A percentile compares a stretch with the other conserved stretches of the same genome.
Conservation (phyloP, 2,113 vertebrate genomes). For the Stigmatopora argus region DNA sequence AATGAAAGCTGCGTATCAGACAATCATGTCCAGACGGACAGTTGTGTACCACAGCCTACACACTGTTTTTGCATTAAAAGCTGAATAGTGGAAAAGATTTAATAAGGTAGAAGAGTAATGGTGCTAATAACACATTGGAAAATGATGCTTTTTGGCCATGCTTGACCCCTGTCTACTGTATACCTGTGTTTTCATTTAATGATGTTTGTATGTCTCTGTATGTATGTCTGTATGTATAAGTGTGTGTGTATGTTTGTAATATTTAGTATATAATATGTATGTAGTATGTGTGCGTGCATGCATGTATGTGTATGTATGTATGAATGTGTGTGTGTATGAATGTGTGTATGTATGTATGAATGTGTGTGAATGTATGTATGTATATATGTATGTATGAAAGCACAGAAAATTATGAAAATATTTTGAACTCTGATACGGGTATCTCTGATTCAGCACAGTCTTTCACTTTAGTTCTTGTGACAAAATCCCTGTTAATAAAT, state of each 20-base stretch:
- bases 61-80: conserved; percentile 62
- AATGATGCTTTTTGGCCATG: conserved; percentile 70
- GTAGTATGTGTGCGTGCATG: too few species aligned
- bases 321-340: too few species aligned
- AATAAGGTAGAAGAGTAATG: conserved; percentile 57
- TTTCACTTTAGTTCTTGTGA: conserved; percentile 70
- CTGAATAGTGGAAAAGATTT: conserved; percentile 55
- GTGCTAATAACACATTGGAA: conserved; percentile 75
- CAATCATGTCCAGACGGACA: conserved; percentile 59
- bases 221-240: conserved; percentile 37
- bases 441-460: conserved; percentile 76
- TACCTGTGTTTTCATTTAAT: conserved; percentile 60
- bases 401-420: conserved; percentile 70
- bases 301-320: too few species aligned
- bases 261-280: too few species aligned
- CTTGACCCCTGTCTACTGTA: conserved; percentile 64
- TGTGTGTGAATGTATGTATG: conserved; percentile 20
- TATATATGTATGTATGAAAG: conserved; percentile 58
- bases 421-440: conserved; percentile 78
- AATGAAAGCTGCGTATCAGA: conserved; percentile 64
- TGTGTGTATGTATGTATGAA: too few species aligned
- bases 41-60: conserved; percentile 57
- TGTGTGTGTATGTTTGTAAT: too few species aligned
- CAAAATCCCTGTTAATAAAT: conserved; percentile 68
- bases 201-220: conserved; percentile 40